Percentiles rank a stretch among this genome's conserved stretches.
phyloP scores from a whole-genome alignment of 2,888 invertebrate species.

The Leucania comma region DNA sequence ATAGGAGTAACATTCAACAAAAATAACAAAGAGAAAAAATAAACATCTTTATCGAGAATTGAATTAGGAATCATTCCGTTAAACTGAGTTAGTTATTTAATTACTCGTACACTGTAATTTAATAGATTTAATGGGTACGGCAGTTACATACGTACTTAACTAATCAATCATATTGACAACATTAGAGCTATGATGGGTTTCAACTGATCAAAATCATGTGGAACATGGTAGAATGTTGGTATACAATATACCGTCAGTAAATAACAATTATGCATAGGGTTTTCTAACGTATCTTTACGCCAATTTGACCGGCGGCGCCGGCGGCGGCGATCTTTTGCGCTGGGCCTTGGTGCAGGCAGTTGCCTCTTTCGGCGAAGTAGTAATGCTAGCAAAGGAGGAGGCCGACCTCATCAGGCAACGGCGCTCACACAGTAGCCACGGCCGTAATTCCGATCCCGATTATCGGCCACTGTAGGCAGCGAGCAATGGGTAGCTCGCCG shows the following conservation, averaged over 20 bases:
- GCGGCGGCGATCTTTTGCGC: no score
- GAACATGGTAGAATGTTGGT: background rate
- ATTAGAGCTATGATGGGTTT: conserved; percentile 5
- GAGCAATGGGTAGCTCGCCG: no score
- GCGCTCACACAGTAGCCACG: no score
- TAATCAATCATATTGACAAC: conserved; percentile 39
- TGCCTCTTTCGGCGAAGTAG: no score
- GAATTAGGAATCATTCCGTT: conserved; percentile 39
- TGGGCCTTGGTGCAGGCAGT: no score
- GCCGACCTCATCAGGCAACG: no score
- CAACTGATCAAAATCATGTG: conserved; percentile 28
- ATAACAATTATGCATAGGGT: conserved; percentile 3
- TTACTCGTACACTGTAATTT: conserved; percentile 22
- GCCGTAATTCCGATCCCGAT: no score
- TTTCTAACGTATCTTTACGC: background rate
- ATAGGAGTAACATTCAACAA: conserved; percentile 29
- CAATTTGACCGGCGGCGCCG: no score
- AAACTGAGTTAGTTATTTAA: conserved; percentile 36
- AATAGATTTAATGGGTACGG: conserved; percentile 6
- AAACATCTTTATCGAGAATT: conserved; percentile 44
- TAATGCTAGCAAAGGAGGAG: no score
- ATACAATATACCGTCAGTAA: background rate
- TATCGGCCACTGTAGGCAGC: no score
- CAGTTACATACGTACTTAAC: background rate
- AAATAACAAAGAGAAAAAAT: conserved; percentile 38